Evolutionary conservation across 2,113 vertebrate species (phyloP).

Genomic region (Madoqua kirkii): DNA sequence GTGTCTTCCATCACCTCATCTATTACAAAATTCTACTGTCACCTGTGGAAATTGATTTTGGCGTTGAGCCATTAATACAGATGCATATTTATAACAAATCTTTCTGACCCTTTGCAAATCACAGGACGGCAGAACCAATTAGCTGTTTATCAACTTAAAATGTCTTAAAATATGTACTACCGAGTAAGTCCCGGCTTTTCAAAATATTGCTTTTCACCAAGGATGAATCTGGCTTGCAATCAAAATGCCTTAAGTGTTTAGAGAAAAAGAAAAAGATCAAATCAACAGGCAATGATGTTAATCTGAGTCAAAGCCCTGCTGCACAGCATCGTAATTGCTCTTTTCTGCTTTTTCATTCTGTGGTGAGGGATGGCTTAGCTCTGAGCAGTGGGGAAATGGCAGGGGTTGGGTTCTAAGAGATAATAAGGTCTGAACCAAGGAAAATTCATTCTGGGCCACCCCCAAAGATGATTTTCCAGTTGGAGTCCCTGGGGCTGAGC

Average conservation of each 20-base stretch:
- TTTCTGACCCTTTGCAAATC: constrained; percentile 10
- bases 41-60: background rate
- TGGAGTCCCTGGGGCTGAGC: background rate
- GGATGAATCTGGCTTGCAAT: background rate
- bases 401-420: background rate
- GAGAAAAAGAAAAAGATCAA: constrained; percentile 3
- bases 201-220: constrained; percentile 20
- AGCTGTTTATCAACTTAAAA: background rate
- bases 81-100: background rate
- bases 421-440: background rate
- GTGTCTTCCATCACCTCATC: background rate
- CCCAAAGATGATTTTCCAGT: background rate
- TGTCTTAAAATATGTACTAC: background rate
- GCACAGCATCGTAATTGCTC: rapidly evolving
- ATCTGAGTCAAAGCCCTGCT: background rate
- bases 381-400: background rate
- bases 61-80: background rate
- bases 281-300: background rate
- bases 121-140: background rate
- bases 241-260: background rate
- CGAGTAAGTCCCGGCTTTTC: background rate
- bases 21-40: background rate
- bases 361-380: background rate
- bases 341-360: background rate
- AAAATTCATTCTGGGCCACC: background rate